These are phyloP conservation scores for Theretra japonica DNA, from an alignment of 2,888 invertebrate species.

Conservation along the genomic window DNA sequence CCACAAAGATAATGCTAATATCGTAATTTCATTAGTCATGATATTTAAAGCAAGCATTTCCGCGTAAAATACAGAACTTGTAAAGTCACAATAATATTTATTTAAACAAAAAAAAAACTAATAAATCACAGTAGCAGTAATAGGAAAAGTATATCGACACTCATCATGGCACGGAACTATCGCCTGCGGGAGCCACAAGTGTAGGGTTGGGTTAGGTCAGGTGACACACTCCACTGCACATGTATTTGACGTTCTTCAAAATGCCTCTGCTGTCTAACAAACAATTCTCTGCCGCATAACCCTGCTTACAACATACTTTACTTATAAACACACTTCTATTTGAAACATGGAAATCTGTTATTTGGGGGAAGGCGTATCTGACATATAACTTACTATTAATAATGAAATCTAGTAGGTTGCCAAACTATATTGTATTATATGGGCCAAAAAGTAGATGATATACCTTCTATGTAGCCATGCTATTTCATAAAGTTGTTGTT, in stretches of 20 bases:
- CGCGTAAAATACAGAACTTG: too few species aligned
- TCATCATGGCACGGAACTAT: slow-evolving; percentile 53
- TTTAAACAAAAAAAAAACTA: neutral
- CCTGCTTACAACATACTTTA: slow-evolving; percentile 10
- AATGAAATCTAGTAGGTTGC: neutral
- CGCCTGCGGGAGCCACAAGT: slow-evolving; percentile 73
- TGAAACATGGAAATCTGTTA: neutral
- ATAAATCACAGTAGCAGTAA: slow-evolving; percentile 5
- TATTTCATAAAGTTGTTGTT: neutral
- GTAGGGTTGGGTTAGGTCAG: slow-evolving; percentile 82
- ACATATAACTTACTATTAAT: neutral
- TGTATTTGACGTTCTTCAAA: slow-evolving; percentile 49
- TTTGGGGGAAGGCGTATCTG: neutral
- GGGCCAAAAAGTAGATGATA: neutral
- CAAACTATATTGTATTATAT: too few species aligned
- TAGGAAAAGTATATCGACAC: slow-evolving; percentile 45
- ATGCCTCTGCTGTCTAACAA: slow-evolving; percentile 28
- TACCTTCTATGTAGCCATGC: neutral
- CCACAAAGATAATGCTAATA: too few species aligned
- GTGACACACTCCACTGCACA: slow-evolving; percentile 73
- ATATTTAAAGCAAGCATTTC: too few species aligned
- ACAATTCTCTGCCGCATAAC: slow-evolving; percentile 27
- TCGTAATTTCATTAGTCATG: too few species aligned
- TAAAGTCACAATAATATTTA: too few species aligned
- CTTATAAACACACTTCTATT: neutral